Base-by-base conservation (phyloP, 2,113 vertebrate species). In the Gambusia affinis region DNA sequence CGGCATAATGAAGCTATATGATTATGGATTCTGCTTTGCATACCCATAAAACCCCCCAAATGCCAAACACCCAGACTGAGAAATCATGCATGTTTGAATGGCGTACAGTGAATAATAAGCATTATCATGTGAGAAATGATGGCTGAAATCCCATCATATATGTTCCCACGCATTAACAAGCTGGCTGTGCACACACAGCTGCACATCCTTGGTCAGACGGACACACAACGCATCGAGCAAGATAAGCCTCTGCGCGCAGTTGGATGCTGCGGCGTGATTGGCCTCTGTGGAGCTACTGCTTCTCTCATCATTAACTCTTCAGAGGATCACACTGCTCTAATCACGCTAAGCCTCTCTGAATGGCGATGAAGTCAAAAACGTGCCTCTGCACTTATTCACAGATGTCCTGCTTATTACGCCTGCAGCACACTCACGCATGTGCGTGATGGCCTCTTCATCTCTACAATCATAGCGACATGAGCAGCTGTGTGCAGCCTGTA, bases 251-350 rank as follows among this genome's bases (percentile, higher is more conserved):
- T 10, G 66, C 69, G 81, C 77, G 84, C 85, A 73, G 81, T 91
- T 85, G 84, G 90, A 83, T 67, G 76, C 79, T 84, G 85, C 64
- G 77, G 82, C 80, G 85, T 92, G 92, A 92, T 92, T 92, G 91
- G 91, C 88, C 90, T 92, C 92, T 74, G 82, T 73, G 90, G 91
- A 92, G 91, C 88, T 72, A 83, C 86, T 82, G 88, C 88, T 87
- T 82, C 82, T 85, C 90, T 93, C 92, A 91, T 92, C 90, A 91
- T 93, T 92, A 92, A 93, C 90, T 92, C 91, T 89, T 92, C 87
- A 77, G 90, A 89, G 85, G 87, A 91, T 89, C 86, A 79, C 83
- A 61, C 80, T 35, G 65, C 86, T 86, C 89, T 93, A 92, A 94
- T 93, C 92, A 90, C 76, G 31, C 88, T 91, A 90, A 93, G 91